Base-by-base conservation (phyloP, 2,797 vertebrate genomes). In the Microctenopoma steveboyesi region DNA sequence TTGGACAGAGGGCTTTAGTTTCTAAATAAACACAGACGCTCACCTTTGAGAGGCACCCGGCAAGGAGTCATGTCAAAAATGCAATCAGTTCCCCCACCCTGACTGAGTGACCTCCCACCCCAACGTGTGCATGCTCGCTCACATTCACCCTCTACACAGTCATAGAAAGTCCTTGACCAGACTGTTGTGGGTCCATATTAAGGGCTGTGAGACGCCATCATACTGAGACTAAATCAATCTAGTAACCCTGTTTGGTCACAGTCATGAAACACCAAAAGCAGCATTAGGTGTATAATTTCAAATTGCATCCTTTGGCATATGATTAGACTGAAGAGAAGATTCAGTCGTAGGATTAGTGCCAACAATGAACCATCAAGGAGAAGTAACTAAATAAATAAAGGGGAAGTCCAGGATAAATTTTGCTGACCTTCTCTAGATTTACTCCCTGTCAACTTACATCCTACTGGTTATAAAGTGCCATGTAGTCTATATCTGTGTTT, bases 21-120 rank as follows among this genome's bases (percentile, higher is more conserved):
- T 82, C 90, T 92, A 93, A 93, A 93, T 92, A 93, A 93, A 93
- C 85, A 92, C 84, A 69, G 81, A 80, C 73, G 46, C 86, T 92
- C 89, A 92, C 91, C 92, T 93, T 91, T 84, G 89, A 92, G 89
- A 79, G 89, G 83, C 83, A 73, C 77, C 56, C 76, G 3, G 72
- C 64, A 68, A 81, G 76, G 83, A 87, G 83, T 81, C 86, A 88
- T 72, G 79, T 77, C 67, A 81, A 77, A 86, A 85, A 91, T 88
- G 86, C 76, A 80, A 86, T 77, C 76, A 62, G 50, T 70, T 9
- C 77, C 79, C 62, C 49, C 60, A 25, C 65, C 59, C 84, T 46
- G 74, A 72, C 45, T 48, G 68, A 58, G 78, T 50, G 64, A 60
- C 81, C 81, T 79, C 76, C 72, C 55, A 60, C 56, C 61, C 51